Base-by-base conservation (phyloP, 2,888 invertebrate species). In the Andrena trimmerana region DNA sequence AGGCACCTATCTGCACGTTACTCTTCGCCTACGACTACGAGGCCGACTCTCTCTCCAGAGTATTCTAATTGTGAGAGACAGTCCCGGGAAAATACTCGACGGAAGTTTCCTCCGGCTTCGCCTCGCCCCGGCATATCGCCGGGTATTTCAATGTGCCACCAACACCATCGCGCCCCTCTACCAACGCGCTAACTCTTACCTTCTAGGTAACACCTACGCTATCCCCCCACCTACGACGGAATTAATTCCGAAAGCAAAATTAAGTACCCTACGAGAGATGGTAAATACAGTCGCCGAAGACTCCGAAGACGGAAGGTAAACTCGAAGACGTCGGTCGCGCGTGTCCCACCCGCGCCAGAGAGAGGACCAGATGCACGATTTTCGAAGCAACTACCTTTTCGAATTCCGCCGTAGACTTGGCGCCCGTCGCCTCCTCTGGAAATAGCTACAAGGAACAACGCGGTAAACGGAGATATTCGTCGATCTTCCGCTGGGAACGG, bases 31-130 rank as follows among this genome's bases (percentile, higher is more conserved):
- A 88, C 87, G 85, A 88, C 79, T 87, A 90, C 86, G 89, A 88
- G 83, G 87, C 88, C 81, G 88, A 82, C 87, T 88, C 87, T 91
- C 91, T 75, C 87, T 54, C 91, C 57, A 62, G 91, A 90, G 92
- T 90, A 92, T 93, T 93, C 92, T 93, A 93, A 93, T 93, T 93
- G 92, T 92, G 91, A 92, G 90, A 93, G 92, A 92, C 92, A 92
- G 92, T 91, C 88, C 88, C 87, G 86, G 90, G 91, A 93, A 93
- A 92, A 93, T 93, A 93, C 91, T 91, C 90, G 86, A 86, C 89
- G 90, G 89, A 92, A 93, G 90, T 90, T 92, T 89, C 90, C 85
- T 83, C 81, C 87, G 86, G 86, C 83, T 86, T 88, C 79, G 83
- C 78, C 86, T 74, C 82, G 72, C 83, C 57, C 42, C 71, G 75